phyloP scores from a whole-genome alignment of 2,113 vertebrate species.

The Noturus placidus region DNA sequence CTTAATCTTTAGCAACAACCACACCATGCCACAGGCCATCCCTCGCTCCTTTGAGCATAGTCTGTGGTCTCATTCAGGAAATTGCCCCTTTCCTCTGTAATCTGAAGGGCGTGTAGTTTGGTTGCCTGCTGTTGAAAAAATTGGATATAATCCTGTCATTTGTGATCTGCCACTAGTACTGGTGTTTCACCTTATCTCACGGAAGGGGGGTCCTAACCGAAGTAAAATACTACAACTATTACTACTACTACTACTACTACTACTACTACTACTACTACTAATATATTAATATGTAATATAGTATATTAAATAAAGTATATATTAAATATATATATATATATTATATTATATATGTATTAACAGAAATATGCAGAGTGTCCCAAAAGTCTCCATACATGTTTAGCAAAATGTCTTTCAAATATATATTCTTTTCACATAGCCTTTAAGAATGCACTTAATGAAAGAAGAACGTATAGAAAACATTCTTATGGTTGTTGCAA shows the following conservation, averaged over 20 bases:
- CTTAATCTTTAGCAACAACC: slow-evolving; percentile 11
- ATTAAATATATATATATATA: no score
- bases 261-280: background rate
- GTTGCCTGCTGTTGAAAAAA: slow-evolving; percentile 46
- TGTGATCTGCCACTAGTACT: slow-evolving; percentile 62
- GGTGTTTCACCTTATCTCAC: slow-evolving; percentile 60
- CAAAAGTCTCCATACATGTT: no score
- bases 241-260: background rate
- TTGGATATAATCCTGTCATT: slow-evolving; percentile 24
- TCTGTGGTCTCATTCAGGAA: slow-evolving; percentile 77
- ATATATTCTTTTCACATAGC: no score
- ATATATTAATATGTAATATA: no score
- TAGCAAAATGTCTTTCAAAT: no score
- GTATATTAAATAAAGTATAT: no score
- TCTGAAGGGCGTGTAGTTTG: slow-evolving; percentile 62
- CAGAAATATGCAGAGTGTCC: no score
- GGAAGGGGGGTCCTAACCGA: slow-evolving; percentile 47
- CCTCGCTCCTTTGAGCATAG: slow-evolving; percentile 45
- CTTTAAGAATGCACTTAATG: no score
- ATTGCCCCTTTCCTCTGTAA: slow-evolving; percentile 71
- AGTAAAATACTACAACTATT: no score
- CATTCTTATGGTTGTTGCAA: no score
- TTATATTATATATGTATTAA: no score
- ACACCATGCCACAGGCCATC: slow-evolving; percentile 1
- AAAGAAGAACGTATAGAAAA: no score